Conservation (phyloP, 2,888 invertebrate species). For the Desoria tigrina region DNA sequence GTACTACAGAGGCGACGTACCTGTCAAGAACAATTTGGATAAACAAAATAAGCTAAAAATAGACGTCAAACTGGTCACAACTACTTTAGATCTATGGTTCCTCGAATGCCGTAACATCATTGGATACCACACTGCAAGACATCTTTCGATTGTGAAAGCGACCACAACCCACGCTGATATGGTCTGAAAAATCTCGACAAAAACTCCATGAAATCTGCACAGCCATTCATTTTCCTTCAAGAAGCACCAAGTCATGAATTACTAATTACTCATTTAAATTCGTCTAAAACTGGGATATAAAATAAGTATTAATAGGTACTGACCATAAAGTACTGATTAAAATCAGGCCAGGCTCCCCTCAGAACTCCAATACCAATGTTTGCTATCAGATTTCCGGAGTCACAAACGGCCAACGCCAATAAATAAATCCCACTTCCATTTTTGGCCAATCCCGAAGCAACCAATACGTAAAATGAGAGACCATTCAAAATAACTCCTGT, state of each 20-base stretch:
- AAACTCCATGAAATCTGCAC: slow-evolving; percentile 52
- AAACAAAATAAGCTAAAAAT: slow-evolving; percentile 54
- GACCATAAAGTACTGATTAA: slow-evolving; percentile 57
- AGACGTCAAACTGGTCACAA: slow-evolving; percentile 28
- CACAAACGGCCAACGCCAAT: slow-evolving; percentile 56
- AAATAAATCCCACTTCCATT: slow-evolving; percentile 57
- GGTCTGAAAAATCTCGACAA: slow-evolving; percentile 56
- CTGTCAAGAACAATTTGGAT: slow-evolving; percentile 56
- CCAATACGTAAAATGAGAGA: slow-evolving; percentile 56
- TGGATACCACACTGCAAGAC: slow-evolving; percentile 51
- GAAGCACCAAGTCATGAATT: slow-evolving; percentile 12
- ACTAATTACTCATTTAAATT: neutral
- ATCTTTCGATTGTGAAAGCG: slow-evolving; percentile 56
- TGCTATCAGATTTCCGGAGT: slow-evolving; percentile 56
- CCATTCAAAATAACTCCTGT: slow-evolving; percentile 56
- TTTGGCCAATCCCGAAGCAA: slow-evolving; percentile 55
- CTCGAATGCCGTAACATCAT: slow-evolving; percentile 35
- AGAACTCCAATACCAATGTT: slow-evolving; percentile 57
- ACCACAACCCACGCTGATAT: slow-evolving; percentile 58
- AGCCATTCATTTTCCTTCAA: slow-evolving; percentile 50
- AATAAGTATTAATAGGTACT: slow-evolving; percentile 1
- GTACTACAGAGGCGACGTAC: too few species aligned
- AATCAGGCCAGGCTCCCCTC: slow-evolving; percentile 54
- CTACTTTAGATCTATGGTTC: slow-evolving; percentile 35
- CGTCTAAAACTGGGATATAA: neutral